Base-by-base conservation (phyloP, 2,888 invertebrate species). In the Caprella mutica region DNA sequence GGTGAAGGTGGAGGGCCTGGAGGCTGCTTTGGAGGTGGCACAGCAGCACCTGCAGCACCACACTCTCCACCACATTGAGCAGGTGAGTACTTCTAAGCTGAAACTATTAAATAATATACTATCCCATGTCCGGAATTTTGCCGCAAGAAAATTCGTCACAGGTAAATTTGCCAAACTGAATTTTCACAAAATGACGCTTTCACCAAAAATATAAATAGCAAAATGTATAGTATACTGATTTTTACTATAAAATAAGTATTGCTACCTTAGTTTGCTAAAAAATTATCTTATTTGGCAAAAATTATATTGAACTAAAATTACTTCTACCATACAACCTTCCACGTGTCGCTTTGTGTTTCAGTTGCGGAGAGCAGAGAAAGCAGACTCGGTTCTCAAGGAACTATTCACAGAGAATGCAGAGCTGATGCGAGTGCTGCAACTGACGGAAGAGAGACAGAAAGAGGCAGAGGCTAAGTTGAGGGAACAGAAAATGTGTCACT, bases 381-480 rank as follows among this genome's bases (percentile, higher is more conserved):
- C 85, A 17, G 88, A 88, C 72, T 71, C 84, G 68, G 76, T 87
- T 44, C 83, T 86, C 23, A 85, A 86, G 74, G 87, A 88, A 69
- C 77, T 90, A 61, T 89, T 84, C 74, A 80, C 87, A 52, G 88
- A 89, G 74, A 89, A 89, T 75, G 83, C 87, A 54, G 83, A 84
- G 72, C 77, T 89, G 58, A 77, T 81, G 58, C 81, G 81, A 21
- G 81, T 79, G 55, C 75, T 80, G 21, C 78, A 79, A 69, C 74
- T 76, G 58, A 71, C 68, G 54, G 68, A 64, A 46, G 52, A 46
- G 14, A 42, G 64, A 5, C 64, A 64, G 43, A 64, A 64, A 21
- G 26, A 40, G 14, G 64, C 64, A 9, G 64, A 64, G 46, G 58
- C 60, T 2, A 30, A 35, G 46, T 24, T 55, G 5, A 23, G 55